These are phyloP conservation scores for Diadophis punctatus DNA, from an alignment of 2,113 vertebrate species.

Conservation along the genomic window DNA sequence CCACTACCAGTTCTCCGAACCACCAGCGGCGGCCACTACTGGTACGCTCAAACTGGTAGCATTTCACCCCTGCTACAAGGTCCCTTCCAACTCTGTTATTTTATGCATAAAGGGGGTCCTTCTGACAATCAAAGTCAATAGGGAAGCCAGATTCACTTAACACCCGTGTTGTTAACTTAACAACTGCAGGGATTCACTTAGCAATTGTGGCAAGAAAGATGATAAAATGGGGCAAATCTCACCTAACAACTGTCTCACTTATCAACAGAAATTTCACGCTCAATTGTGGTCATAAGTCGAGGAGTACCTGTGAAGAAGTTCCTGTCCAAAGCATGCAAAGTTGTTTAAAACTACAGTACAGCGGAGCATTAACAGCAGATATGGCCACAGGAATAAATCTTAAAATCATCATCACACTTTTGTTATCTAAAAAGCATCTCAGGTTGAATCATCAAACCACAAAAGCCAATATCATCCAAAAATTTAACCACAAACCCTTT, in stretches of 20 bases:
- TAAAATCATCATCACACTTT: not conserved
- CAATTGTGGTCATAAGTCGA: not conserved
- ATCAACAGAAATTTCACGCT: not conserved
- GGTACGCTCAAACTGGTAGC: no score
- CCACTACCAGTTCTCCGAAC: no score
- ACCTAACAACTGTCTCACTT: not conserved
- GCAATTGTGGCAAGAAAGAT: not conserved
- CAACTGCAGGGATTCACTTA: not conserved
- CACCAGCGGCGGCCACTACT: no score
- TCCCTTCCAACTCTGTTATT: no score
- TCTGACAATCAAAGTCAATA: not conserved
- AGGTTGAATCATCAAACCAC: rapidly evolving
- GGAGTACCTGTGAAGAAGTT: not conserved
- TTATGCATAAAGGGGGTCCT: not conserved
- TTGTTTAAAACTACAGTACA: not conserved
- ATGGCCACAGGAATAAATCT: not conserved
- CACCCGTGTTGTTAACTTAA: not conserved
- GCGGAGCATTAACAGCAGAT: rapidly evolving
- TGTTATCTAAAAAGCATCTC: rapidly evolving
- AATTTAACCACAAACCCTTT: rapidly evolving
- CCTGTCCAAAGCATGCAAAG: not conserved
- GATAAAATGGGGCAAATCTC: not conserved
- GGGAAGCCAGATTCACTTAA: not conserved
- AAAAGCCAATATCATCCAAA: rapidly evolving
- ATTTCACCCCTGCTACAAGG: no score